Evolutionary conservation across 1,140 invertebrate genomes (phyloP).

Genomic region (Bactericera cockerelli): DNA sequence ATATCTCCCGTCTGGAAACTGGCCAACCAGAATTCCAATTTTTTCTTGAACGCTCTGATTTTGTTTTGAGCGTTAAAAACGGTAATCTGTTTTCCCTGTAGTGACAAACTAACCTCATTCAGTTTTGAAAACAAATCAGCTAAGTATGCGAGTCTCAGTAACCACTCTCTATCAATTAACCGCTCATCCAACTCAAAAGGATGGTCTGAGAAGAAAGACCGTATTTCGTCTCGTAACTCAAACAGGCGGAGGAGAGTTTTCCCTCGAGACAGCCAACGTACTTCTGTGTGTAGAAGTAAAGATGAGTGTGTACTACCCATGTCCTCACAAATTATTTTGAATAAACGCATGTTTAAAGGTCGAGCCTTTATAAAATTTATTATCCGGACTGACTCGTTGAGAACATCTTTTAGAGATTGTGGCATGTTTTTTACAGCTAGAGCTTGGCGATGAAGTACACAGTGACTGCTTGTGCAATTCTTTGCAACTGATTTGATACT

Average conservation of each 20-base stretch:
- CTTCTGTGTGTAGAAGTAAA: constrained; percentile 26
- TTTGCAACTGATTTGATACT: constrained; percentile 10
- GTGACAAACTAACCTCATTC: too few species aligned
- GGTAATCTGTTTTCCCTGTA: too few species aligned
- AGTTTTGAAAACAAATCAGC: too few species aligned
- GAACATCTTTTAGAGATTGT: constrained; percentile 12
- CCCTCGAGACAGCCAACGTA: constrained; percentile 27
- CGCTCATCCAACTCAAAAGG: too few species aligned
- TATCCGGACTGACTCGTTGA: constrained; percentile 16
- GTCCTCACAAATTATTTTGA: constrained; percentile 25
- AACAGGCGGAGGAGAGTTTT: constrained; percentile 27
- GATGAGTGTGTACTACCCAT: constrained; percentile 26
- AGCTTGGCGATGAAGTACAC: constrained; percentile 16
- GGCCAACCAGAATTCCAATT: too few species aligned
- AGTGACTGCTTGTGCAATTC: constrained; percentile 16
- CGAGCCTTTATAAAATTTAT: constrained; percentile 20
- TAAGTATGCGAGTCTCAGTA: too few species aligned
- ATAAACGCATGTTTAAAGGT: constrained; percentile 15
- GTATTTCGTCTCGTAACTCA: constrained; percentile 25
- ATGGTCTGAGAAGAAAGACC: too few species aligned
- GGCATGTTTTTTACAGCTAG: constrained; percentile 15
- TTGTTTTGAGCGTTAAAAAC: too few species aligned
- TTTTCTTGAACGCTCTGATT: too few species aligned
- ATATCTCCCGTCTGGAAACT: too few species aligned
- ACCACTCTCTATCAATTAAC: too few species aligned